Base-by-base conservation (phyloP, 2,797 vertebrate genomes). In the Mareca penelope region DNA sequence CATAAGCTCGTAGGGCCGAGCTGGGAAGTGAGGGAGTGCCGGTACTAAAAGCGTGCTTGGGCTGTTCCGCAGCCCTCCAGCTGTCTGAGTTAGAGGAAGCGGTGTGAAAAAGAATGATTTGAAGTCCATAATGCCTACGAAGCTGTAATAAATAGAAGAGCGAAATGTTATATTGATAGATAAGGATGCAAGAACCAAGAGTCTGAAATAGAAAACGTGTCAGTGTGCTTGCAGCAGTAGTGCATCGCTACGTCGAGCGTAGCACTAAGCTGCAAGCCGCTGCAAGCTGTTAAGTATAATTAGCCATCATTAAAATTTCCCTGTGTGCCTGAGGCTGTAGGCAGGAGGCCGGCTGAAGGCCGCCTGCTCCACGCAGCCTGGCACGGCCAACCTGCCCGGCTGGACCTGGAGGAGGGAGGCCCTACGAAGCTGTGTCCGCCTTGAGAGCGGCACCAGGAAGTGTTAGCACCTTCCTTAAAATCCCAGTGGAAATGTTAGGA, bases 331-430 rank as follows among this genome's bases (percentile, higher is more conserved):
- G 44, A 72, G 46, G 78, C 11, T 31, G 14, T 21, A 29, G 63
- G 44, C 60, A 73, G 80, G 50, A 50, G 23, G 23, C 48, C 23
- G 48, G 7, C 55, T 12, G 59, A 57, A 24, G 56, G 80, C 21
- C 12, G 60, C 7, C 5, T 26, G 29, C 7, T 19, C 0, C 2
- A 40, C 52, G 75, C 60, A 46, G 68, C 53, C 14, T 6, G 9
- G 28, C 0, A 1, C 33, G 14, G 33, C 55, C 3, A 0, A 31
- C 4, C 35, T 29, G 46, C 68, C 48, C 35, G 10, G n/a, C 4
- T 6, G 29, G 52, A 7, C 23, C 29, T 57, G 56, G 8, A 18
- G 75, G 52, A 59, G 33, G 5, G 33, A 24, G 37, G 29, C 77
- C 17, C 0, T 60, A 2, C 39, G 52, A 90, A 21, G 1, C 16